Evolutionary conservation across 2,888 invertebrate genomes (phyloP), one percentile per base, ranked within the genome.

Genomic region (Lobophora halterata): DNA sequence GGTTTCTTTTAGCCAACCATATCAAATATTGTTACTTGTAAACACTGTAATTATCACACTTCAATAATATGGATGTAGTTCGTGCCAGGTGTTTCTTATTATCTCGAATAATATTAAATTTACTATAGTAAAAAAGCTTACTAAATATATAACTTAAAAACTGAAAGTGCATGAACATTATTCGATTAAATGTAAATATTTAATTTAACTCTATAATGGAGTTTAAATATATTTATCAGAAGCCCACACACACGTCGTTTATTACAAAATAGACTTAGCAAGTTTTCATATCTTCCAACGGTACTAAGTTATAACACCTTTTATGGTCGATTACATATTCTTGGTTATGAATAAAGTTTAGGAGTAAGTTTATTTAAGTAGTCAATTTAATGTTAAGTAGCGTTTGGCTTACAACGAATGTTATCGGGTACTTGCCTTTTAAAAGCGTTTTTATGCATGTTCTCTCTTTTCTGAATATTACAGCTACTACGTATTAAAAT

Each of bases 281-380:
- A 2, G 14, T 30, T 37, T 37, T 30, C 29, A 17, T 21, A 28
- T 8, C 29, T 28, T 34, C 25, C 33, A 17, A 2, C 14, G 13
- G 16, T 19, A 25, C n/a, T 19, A 29, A 29, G 25, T 20, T 29
- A 39, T 28, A 28, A 11, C 28, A n/a, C 20, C 25, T 26, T 33
- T 41, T 35, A 35, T 27, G 11, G 26, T 14, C 35, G 18, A 41
- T 41, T 31, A 35, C 30, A 10, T 33, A 11, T 21, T 35, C 29
- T 37, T 26, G 19, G 30, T 18, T 30, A 31, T 14, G 19, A 30
- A 31, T 35, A 30, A 34, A 26, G 9, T 34, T 35, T 31, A 9
- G 18, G 31, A 40, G 18, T 4, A 12, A 16, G 33, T 33, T 29
- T n/a, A n/a, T n/a, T n/a, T n/a, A n/a, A n/a, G n/a, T n/a, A n/a